phyloP scores from a whole-genome alignment of 1,140 invertebrate species.

The Drosophila serrata region DNA sequence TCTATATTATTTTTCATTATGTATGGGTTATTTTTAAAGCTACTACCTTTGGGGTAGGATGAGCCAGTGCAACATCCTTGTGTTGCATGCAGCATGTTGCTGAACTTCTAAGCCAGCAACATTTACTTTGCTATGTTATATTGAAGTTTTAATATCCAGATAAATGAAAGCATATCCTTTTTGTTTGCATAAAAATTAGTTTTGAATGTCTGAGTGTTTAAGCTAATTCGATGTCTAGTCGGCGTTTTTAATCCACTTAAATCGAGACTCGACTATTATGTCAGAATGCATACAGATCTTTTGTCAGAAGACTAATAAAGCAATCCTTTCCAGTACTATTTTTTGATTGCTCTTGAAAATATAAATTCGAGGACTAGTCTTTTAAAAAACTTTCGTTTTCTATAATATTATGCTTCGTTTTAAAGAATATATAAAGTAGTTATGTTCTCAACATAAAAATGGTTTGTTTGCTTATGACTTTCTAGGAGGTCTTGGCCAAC shows the following conservation, averaged over 20 bases:
- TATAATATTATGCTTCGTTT: background rate
- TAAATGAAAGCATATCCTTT: background rate
- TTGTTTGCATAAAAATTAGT: background rate
- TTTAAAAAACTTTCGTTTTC: no score
- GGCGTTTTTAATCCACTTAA: background rate
- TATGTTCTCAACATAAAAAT: no score
- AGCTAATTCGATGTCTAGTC: background rate
- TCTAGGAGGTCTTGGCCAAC: slow-evolving; percentile 92
- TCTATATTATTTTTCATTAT: no score
- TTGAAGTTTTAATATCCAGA: background rate
- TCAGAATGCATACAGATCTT: no score
- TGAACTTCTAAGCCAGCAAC: background rate
- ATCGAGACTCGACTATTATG: no score
- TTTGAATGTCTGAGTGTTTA: no score
- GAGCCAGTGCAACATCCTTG: background rate
- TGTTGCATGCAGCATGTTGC: background rate
- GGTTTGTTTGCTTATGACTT: background rate
- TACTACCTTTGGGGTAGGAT: no score
- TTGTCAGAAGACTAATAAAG: background rate
- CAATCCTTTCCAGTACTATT: no score
- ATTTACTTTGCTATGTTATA: no score
- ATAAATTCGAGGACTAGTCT: background rate
- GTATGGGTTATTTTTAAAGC: no score
- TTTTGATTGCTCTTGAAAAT: background rate
- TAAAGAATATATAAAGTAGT: background rate